Evolutionary conservation across 2,888 invertebrate genomes (phyloP).

Genomic region (Tetheella fluctuosa): DNA sequence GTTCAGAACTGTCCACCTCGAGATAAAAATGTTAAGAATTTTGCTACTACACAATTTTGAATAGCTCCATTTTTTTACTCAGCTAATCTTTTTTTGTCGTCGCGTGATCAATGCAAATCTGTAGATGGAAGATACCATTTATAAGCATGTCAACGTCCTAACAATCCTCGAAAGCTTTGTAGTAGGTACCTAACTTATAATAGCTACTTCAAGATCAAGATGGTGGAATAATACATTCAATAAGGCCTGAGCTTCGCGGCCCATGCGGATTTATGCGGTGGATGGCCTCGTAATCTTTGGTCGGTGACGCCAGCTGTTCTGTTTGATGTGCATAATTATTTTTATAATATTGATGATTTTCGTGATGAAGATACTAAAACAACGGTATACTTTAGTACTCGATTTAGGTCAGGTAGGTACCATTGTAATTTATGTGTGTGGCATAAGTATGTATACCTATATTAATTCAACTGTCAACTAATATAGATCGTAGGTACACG

Average conservation of each 20-base stretch:
- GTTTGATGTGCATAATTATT: background rate
- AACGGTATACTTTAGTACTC: background rate
- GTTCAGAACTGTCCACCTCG: too few relatives aligned
- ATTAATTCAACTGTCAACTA: too few relatives aligned
- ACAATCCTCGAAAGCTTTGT: background rate
- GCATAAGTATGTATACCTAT: too few relatives aligned
- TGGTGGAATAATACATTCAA: constrained; percentile 22
- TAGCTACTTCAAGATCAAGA: constrained; percentile 22
- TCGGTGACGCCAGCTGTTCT: constrained; percentile 31
- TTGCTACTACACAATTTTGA: too few relatives aligned
- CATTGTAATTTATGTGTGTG: background rate
- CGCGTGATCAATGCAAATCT: too few relatives aligned
- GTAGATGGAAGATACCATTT: too few relatives aligned
- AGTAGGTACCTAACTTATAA: background rate
- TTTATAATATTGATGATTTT: background rate
- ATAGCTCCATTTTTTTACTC: too few relatives aligned
- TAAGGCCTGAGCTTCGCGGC: constrained; percentile 2
- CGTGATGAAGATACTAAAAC: background rate
- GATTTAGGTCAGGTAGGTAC: background rate
- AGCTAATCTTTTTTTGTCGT: too few relatives aligned
- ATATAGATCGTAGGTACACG: too few relatives aligned
- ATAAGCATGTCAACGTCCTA: background rate
- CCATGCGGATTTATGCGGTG: constrained; percentile 39
- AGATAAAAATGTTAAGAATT: too few relatives aligned
- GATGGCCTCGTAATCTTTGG: constrained; percentile 43